Percentiles rank a stretch among this genome's conserved stretches.
These are phyloP conservation scores for Phallusia fumigata DNA, from an alignment of 23 tunicate genomes.

Conservation along the genomic window DNA sequence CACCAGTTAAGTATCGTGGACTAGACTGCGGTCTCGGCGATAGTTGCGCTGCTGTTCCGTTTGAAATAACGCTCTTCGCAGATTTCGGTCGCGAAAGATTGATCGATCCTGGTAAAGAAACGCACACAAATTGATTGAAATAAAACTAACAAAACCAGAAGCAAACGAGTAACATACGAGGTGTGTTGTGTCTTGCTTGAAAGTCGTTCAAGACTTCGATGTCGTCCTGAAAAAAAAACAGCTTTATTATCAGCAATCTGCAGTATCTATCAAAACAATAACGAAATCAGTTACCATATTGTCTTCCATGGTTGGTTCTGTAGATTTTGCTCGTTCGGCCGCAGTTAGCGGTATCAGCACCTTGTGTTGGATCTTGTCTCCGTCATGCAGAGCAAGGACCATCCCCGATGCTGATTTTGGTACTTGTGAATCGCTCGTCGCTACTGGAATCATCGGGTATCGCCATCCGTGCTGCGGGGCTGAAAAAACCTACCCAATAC, in stretches of 20 bases:
- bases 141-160: neutral
- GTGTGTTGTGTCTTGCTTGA: neutral
- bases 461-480: conserved; percentile 73
- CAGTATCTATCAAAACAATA: too few species aligned
- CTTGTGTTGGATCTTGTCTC: conserved; percentile 41
- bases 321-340: neutral
- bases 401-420: conserved; percentile 38
- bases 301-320: neutral
- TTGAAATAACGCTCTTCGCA: neutral
- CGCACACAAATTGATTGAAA: too few species aligned
- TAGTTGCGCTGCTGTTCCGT: conserved; percentile 12
- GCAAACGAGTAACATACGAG: neutral
- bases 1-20: conserved; percentile 55
- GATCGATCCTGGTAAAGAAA: neutral
- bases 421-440: neutral
- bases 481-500: conserved; percentile 32
- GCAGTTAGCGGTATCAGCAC: conserved; percentile 41
- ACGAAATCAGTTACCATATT: neutral
- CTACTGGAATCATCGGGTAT: conserved; percentile 59
- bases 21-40: conserved; percentile 50
- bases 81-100: neutral
- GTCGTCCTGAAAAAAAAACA: neutral
- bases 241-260: neutral
- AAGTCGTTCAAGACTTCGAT: neutral
- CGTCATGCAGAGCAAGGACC: conserved; percentile 56